These are phyloP conservation scores for Osmerus mordax DNA, from an alignment of 2,113 vertebrate genomes.

Conservation along the genomic window DNA sequence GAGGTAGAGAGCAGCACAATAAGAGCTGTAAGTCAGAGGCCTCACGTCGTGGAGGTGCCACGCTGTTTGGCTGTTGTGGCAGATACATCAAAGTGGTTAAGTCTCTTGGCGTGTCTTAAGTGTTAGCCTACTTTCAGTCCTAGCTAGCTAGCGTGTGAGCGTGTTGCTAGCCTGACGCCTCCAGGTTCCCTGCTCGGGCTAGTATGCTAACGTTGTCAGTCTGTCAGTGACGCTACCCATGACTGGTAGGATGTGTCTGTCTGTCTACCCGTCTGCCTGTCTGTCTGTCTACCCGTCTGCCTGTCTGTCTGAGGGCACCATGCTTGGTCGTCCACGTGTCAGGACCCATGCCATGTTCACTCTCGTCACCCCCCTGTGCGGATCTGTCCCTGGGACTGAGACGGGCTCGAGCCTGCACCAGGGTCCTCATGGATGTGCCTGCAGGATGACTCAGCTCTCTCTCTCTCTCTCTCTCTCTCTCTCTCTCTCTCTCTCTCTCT, in stretches of 20 bases:
- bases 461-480: slow-evolving; percentile 4
- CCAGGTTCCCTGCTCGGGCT: slow-evolving; percentile 33
- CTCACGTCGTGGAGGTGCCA: slow-evolving; percentile 44
- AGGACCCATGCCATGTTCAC: slow-evolving; percentile 26
- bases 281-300: slow-evolving; percentile 18
- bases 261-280: slow-evolving; percentile 24
- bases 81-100: slow-evolving; percentile 49
- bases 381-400: slow-evolving; percentile 17
- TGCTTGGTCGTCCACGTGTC: slow-evolving; percentile 42
- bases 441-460: slow-evolving; percentile 49
- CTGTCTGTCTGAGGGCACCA: slow-evolving; percentile 43
- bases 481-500: slow-evolving; percentile 15
- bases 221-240: slow-evolving; percentile 47
- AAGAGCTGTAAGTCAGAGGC: slow-evolving; percentile 34
- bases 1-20: too few relatives aligned
- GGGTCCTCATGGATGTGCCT: slow-evolving; percentile 31
- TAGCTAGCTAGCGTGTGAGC: slow-evolving; percentile 8
- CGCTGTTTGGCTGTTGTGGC: slow-evolving; percentile 45
- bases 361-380: slow-evolving; percentile 21
- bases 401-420: slow-evolving; percentile 47
- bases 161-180: neutral
- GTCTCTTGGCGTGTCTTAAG: slow-evolving; percentile 45
- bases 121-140: slow-evolving; percentile 51
- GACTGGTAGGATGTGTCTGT: slow-evolving; percentile 36
- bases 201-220: slow-evolving; percentile 46